Base-by-base conservation (phyloP, 2,888 invertebrate genomes). In the Dyspetes luteomarginatus region DNA sequence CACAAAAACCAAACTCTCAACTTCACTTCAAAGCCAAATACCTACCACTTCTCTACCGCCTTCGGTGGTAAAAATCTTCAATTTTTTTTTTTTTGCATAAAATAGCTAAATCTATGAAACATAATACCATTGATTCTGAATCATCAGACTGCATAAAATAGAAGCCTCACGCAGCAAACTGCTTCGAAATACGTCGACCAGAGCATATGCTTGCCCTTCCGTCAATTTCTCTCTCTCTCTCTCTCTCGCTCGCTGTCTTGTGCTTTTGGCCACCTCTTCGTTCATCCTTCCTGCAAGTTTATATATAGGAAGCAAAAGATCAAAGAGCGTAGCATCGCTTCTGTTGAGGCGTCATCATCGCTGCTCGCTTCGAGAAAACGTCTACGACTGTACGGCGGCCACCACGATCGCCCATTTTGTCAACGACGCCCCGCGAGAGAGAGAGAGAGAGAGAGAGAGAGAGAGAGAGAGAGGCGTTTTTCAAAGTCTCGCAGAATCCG, bases 281-380 rank as follows among this genome's bases (percentile, higher is more conserved):
- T 72, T 56, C 79, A 64, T 79, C 72, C 73, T 67, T 28, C 36
- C 55, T 68, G 84, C 85, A 87, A 88, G 90, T 90, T 89, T 91
- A 91, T 91, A 90, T 90, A 90, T 91, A 91, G 90, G 88, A 90
- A 90, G 87, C 88, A 84, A 85, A 89, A 91, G 91, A 91, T 91
- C 91, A 91, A 91, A 91, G 91, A 90, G 87, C 87, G 88, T 89
- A 84, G 84, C 88, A 90, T 88, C 89, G 89, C 69, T 71, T 58
- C 36, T 28, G 71, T 88, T 89, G 85, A 86, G 64, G 87, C 89
- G 88, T 89, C 87, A 86, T 86, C 88, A 78, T 65, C 75, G 78
- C 78, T 55, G 69, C 79, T 69, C 74, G 72, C 73, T 73, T 58
- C 56, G 56, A 56, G 56, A 77, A 30, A 71, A 43, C 64, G 64